Conservation (phyloP, 1,140 invertebrate genomes). For the Chionoecetes opilio region DNA sequence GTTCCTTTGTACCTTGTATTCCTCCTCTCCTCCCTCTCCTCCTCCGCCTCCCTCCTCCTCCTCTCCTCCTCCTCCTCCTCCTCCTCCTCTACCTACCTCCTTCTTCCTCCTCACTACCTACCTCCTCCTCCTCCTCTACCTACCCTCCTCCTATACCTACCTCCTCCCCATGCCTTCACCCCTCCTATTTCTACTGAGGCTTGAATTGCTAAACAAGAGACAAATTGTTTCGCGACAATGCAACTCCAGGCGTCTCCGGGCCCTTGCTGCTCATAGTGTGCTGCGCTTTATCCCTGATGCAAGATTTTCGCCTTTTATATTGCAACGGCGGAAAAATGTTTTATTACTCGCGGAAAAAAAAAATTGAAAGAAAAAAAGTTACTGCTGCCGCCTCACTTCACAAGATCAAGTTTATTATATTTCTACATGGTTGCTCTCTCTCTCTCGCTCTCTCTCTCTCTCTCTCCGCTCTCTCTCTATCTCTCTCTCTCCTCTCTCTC, state of each 20-base stretch:
- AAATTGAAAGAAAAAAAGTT: neutral
- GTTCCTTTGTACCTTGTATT: too few relatives aligned
- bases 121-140: too few relatives aligned
- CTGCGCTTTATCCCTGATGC: neutral
- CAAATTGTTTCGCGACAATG: constrained; percentile 7
- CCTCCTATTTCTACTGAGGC: neutral
- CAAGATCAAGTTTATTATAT: too few relatives aligned
- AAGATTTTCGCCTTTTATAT: neutral
- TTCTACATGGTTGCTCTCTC: neutral
- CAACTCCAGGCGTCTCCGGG: neutral
- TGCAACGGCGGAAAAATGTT: constrained; percentile 12
- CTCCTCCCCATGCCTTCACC: too few relatives aligned
- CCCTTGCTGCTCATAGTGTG: neutral
- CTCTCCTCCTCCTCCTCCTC: neutral
- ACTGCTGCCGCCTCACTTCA: too few relatives aligned
- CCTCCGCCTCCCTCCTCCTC: neutral
- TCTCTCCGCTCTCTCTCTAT: neutral
- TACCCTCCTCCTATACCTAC: too few relatives aligned
- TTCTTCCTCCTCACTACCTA: too few relatives aligned
- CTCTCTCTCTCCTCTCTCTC: too few relatives aligned
- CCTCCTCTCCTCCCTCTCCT: too few relatives aligned
- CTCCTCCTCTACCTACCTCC: neutral
- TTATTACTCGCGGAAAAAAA: neutral
- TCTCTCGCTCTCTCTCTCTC: neutral
- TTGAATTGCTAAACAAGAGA: neutral